Conservation (phyloP, 2,113 vertebrate species). For the Myanophis thanlyinensis region DNA sequence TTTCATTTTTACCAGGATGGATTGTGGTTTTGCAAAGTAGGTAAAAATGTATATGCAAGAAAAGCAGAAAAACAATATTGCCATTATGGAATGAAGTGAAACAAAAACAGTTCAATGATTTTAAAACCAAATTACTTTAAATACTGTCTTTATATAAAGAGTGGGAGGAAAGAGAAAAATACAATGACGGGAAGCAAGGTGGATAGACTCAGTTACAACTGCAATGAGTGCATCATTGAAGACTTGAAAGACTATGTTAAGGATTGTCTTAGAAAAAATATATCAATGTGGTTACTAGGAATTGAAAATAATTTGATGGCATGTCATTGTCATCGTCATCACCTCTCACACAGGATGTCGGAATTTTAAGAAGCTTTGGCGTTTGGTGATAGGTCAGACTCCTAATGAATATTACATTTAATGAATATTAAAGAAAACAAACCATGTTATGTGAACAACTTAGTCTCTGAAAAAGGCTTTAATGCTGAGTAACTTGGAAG, state of each 20-base stretch:
- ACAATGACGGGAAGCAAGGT: not conserved
- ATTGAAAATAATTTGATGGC: not conserved
- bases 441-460: not conserved
- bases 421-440: not conserved
- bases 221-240: not conserved
- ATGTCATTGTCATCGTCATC: not conserved
- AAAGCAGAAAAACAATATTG: not conserved
- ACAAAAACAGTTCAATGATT: not conserved
- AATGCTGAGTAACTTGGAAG: not conserved
- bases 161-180: not conserved
- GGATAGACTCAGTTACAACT: not conserved
- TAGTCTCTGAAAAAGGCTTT: not conserved
- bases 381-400: not conserved
- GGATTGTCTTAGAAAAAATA: not conserved
- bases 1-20: not conserved
- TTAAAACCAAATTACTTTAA: not conserved
- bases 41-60: no score
- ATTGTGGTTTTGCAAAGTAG: not conserved
- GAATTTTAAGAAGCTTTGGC: not conserved
- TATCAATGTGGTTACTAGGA: not conserved
- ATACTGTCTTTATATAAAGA: not conserved
- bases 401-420: not conserved
- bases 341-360: not conserved
- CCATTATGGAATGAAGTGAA: not conserved
- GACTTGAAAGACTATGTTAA: not conserved